A percentile compares a stretch with the other conserved stretches of the same genome.
These are phyloP conservation scores for Chitala chitala DNA, from an alignment of 2,113 vertebrate genomes.

Conservation along the genomic window DNA sequence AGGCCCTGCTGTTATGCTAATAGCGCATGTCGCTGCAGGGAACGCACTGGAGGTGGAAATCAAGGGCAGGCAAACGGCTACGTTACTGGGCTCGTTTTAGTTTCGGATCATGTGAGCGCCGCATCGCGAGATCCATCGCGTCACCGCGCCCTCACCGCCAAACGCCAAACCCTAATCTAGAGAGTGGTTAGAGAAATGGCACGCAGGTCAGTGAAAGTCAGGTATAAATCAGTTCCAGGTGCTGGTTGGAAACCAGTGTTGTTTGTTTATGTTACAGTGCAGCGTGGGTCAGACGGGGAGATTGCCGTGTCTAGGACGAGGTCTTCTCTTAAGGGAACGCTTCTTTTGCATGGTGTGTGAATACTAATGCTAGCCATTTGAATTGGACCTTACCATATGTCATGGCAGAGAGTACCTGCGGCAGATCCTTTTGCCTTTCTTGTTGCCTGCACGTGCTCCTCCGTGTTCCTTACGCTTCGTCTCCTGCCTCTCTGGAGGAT, in stretches of 20 bases:
- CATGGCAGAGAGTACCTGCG: too few species aligned
- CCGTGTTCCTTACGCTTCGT: background rate
- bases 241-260: too few species aligned
- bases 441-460: background rate
- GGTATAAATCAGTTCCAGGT: too few species aligned
- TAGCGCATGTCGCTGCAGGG: constrained; percentile 35
- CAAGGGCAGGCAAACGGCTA: constrained; percentile 1
- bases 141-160: too few species aligned
- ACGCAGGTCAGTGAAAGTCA: too few species aligned
- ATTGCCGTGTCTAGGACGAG: background rate
- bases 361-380: background rate
- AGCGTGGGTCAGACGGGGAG: background rate
- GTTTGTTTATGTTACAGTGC: too few species aligned
- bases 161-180: too few species aligned
- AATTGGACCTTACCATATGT: constrained; percentile 1
- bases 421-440: background rate
- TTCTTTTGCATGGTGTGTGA: constrained; percentile 1
- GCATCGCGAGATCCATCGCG: too few species aligned
- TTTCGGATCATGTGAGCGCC: background rate
- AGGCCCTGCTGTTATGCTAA: constrained; percentile 53
- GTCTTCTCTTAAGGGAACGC: background rate
- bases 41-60: background rate
- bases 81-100: background rate
- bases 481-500: background rate
- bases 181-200: too few species aligned